Evolutionary conservation across 2,888 invertebrate species (phyloP), one percentile per base, ranked within the genome.

Genomic region (Melolontha melolontha): DNA sequence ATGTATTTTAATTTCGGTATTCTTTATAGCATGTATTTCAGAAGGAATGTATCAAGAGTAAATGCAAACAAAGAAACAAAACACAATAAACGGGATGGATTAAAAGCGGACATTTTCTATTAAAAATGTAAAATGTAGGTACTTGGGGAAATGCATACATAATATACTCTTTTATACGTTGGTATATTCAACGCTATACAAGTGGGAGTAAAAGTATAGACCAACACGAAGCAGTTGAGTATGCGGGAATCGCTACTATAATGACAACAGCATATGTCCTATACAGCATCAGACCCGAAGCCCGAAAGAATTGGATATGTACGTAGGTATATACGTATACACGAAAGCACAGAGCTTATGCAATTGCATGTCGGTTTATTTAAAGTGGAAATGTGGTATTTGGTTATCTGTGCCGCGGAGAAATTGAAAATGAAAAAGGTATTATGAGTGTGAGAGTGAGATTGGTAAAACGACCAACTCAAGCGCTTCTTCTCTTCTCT

Each of bases 61-160:
- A 40, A 68, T 64, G 29, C 55, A 50, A 50, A 39, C 67, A 71
- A 69, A 63, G 52, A 68, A 68, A 72, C 68, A 71, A 70, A 77
- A 79, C 71, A 77, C 76, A 77, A 77, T 79, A 79, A 34, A 79
- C 78, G 78, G 72, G 73, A 73, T 74, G 78, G 79, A 79, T 80
- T 81, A 79, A 80, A 80, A 79, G 59, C 76, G 76, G 79, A 79
- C 80, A 75, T 79, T 80, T 81, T 80, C 81, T 80, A 80, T 81
- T 81, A 81, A 81, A 81, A 81, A 81, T 80, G 79, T 81, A 81
- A 81, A 81, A 81, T 81, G 80, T 78, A 75, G 77, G 77, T 75
- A 76, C 75, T 77, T 76, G 77, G 80, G 81, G 81, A 81, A 80
- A 80, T 81, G 79, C 80, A 80, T 80, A 78, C 80, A 77, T 79